Percentiles rank a stretch among this genome's conserved stretches.
phyloP scores from a whole-genome alignment of 2,888 invertebrate genomes.

The Petrolisthes cinctipes region DNA sequence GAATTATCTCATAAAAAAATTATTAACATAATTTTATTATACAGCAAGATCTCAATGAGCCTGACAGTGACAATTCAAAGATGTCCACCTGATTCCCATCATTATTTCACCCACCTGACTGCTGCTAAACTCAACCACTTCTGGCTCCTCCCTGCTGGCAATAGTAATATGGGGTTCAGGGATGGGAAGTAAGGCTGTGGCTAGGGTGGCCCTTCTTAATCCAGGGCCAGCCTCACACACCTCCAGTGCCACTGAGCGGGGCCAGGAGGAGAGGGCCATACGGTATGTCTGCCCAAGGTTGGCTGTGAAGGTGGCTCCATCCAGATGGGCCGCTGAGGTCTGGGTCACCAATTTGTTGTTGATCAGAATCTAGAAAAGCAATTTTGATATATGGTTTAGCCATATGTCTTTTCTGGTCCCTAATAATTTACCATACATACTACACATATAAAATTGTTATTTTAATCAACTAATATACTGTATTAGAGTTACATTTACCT shows the following conservation, averaged over 20 bases:
- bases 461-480: no score
- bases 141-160: neutral
- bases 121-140: slow-evolving; percentile 34
- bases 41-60: no score
- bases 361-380: slow-evolving; percentile 40
- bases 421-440: no score
- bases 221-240: slow-evolving; percentile 42
- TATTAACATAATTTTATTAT: no score
- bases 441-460: no score
- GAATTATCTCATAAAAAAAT: no score
- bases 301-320: slow-evolving; percentile 42
- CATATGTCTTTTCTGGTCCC: no score
- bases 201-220: slow-evolving; percentile 40
- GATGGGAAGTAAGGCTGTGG: slow-evolving; percentile 37
- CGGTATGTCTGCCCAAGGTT: slow-evolving; percentile 38
- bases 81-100: no score
- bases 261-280: slow-evolving; percentile 52
- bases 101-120: slow-evolving; percentile 30
- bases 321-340: slow-evolving; percentile 33
- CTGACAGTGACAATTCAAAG: no score
- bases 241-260: slow-evolving; percentile 37
- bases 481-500: no score
- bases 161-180: slow-evolving; percentile 34
- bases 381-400: no score
- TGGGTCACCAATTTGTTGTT: slow-evolving; percentile 59